Percentiles rank a stretch among this genome's conserved stretches.
Evolutionary conservation across 1,140 invertebrate species (phyloP).

Genomic region (Aphidius ervi): DNA sequence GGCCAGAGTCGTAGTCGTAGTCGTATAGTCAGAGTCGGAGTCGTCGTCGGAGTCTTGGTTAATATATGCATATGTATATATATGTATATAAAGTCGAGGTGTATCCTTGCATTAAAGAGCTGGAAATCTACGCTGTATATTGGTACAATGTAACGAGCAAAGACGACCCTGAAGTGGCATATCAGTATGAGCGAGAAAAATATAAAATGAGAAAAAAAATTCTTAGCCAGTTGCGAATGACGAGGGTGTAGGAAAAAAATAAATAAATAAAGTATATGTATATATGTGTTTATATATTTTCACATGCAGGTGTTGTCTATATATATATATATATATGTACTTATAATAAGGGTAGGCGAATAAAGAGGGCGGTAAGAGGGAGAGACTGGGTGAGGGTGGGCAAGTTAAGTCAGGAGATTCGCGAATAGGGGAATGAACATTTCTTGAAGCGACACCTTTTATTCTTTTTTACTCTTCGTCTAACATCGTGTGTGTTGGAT

Average conservation of each 20-base stretch:
- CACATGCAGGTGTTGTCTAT: no score
- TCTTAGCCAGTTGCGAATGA: no score
- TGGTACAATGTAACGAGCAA: constrained; percentile 17
- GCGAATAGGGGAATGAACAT: constrained; percentile 27
- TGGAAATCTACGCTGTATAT: constrained; percentile 5
- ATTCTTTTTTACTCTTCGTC: constrained; percentile 18
- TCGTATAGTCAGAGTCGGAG: neutral
- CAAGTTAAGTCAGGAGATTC: constrained; percentile 5
- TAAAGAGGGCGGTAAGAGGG: neutral
- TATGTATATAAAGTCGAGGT: neutral
- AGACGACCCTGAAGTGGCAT: constrained; percentile 19
- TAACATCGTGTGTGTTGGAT: constrained; percentile 38
- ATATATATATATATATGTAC: no score
- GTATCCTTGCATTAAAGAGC: constrained; percentile 19
- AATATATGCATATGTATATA: neutral
- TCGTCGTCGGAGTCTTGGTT: no score
- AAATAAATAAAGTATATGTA: no score
- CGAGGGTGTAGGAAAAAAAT: no score
- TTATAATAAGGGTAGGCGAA: no score
- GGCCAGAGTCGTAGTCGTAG: neutral
- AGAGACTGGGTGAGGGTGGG: constrained; percentile 5
- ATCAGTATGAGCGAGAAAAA: constrained; percentile 6
- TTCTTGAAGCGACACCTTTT: constrained; percentile 32
- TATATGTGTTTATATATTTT: no score
- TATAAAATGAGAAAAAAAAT: constrained; percentile 3